Conservation (phyloP, 2,888 invertebrate genomes). For the Sthenelais limicola region DNA sequence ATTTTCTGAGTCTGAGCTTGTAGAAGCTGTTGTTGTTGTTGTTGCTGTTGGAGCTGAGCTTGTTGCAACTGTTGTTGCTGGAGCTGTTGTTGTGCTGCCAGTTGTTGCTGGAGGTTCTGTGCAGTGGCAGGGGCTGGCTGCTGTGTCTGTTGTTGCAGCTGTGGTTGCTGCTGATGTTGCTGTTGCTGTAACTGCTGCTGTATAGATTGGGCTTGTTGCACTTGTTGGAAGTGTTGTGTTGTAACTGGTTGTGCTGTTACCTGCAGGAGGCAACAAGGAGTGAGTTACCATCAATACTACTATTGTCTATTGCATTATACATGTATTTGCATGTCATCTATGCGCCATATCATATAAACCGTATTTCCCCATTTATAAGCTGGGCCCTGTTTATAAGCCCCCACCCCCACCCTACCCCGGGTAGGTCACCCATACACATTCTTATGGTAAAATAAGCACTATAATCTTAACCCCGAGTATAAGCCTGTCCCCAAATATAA, state of each 20-base stretch:
- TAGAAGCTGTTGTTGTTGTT: constrained; percentile 29
- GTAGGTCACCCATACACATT: too few relatives aligned
- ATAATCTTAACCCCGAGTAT: too few relatives aligned
- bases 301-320: too few relatives aligned
- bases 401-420: too few relatives aligned
- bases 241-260: constrained; percentile 4
- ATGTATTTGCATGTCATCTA: too few relatives aligned
- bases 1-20: constrained; percentile 39
- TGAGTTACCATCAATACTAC: too few relatives aligned
- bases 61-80: constrained; percentile 30
- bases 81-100: background rate
- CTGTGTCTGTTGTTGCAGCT: constrained; percentile 11
- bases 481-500: too few relatives aligned
- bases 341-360: too few relatives aligned
- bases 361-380: too few relatives aligned
- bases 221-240: constrained; percentile 21
- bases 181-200: constrained; percentile 18
- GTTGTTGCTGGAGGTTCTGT: constrained; percentile 9
- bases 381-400: too few relatives aligned
- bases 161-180: constrained; percentile 17
- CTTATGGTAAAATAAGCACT: too few relatives aligned
- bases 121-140: background rate
- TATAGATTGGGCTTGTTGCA: constrained; percentile 1
- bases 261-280: too few relatives aligned
- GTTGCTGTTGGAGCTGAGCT: constrained; percentile 24